Evolutionary conservation across 2,888 invertebrate species (phyloP).

Genomic region (Melikaiella ostensackeni): DNA sequence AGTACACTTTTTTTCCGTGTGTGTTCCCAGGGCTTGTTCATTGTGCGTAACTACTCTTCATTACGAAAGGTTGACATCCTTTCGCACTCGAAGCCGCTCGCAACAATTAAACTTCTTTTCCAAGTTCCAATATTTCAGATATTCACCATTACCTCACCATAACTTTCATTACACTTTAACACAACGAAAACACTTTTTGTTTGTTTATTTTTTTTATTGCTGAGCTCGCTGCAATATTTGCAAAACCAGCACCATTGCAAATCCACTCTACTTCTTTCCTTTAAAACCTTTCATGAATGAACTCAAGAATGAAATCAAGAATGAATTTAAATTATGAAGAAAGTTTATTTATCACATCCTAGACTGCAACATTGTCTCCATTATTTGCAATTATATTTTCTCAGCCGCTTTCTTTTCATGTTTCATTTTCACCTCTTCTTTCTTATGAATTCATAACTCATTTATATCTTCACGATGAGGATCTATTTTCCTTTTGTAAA

Average conservation of each 20-base stretch:
- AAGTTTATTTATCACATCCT: background rate
- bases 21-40: conserved; percentile 15
- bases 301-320: background rate
- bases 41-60: conserved; percentile 2
- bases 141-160: background rate
- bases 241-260: background rate
- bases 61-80: conserved; percentile 26
- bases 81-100: background rate
- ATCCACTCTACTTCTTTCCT: background rate
- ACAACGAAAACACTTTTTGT: background rate
- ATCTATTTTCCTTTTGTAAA: background rate
- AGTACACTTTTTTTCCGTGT: too few species aligned
- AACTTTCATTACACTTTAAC: background rate
- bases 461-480: background rate
- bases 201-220: background rate
- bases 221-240: background rate
- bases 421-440: background rate
- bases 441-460: background rate
- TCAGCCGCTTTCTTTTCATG: conserved; percentile 3
- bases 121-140: background rate
- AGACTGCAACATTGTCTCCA: background rate
- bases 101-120: background rate
- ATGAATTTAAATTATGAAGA: background rate
- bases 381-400: background rate
- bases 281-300: background rate